phyloP scores from a whole-genome alignment of 1,140 invertebrate species.

The Drosophila arizonae region DNA sequence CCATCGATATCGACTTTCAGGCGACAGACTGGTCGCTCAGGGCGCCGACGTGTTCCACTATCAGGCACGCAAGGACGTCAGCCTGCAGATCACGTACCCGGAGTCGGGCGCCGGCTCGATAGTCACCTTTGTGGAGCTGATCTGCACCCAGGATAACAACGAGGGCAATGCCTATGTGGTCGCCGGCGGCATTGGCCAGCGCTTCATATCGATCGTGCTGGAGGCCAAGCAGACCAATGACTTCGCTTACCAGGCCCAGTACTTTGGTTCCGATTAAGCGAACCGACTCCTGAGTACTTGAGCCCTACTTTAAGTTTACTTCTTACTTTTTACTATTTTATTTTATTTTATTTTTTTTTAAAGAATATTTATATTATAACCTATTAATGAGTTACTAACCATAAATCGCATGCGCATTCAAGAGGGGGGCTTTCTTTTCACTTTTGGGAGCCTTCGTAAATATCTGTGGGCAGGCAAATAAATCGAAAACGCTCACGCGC shows the following conservation, averaged over 20 bases:
- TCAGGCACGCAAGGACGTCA: slow-evolving; percentile 57
- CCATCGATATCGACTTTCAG: slow-evolving; percentile 56
- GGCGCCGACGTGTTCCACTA: slow-evolving; percentile 61
- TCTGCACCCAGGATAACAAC: slow-evolving; percentile 64
- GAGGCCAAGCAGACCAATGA: slow-evolving; percentile 64
- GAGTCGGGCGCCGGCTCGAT: slow-evolving; percentile 54
- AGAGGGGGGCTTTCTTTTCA: background rate
- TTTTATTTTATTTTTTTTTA: slow-evolving; percentile 15
- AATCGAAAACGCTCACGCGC: slow-evolving; percentile 55
- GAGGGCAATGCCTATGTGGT: slow-evolving; percentile 74
- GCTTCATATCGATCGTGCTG: slow-evolving; percentile 71
- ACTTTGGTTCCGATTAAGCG: slow-evolving; percentile 57
- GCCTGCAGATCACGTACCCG: slow-evolving; percentile 71
- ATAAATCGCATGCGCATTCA: slow-evolving; percentile 6
- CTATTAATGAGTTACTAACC: slow-evolving; percentile 12
- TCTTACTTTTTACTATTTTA: too few relatives aligned
- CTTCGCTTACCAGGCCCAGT: slow-evolving; percentile 69
- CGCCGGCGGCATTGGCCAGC: slow-evolving; percentile 74
- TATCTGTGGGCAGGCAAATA: slow-evolving; percentile 22
- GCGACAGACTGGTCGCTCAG: slow-evolving; percentile 69
- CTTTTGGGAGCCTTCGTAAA: slow-evolving; percentile 21
- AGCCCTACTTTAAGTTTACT: background rate
- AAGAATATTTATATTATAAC: slow-evolving; percentile 19
- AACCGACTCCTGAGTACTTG: background rate
- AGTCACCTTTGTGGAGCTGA: slow-evolving; percentile 70